A percentile compares a stretch with the other conserved stretches of the same genome.
phyloP scores from a whole-genome alignment of 1,140 invertebrate genomes.

The silkworm (Bombyx mori) region ASM3026992v2 NC_085110.1:7209501-7210000 shows the following conservation, averaged over 20 bases:
- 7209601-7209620: constrained; percentile 46
- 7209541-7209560: too few species aligned
- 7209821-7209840: constrained; percentile 36
- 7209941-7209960: too few species aligned
- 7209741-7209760: constrained; percentile 70
- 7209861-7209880: constrained; percentile 7
- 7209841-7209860: constrained; percentile 36
- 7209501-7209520: too few species aligned
- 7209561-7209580: too few species aligned
- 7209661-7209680: too few species aligned
- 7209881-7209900: too few species aligned
- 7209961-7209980: too few species aligned
- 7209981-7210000: too few species aligned
- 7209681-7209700: constrained; percentile 64
- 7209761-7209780: constrained; percentile 70
- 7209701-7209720: constrained; percentile 60
- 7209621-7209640: constrained; percentile 20
- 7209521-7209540: too few species aligned
- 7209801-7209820: constrained; percentile 54
- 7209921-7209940: too few species aligned
- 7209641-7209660: too few species aligned
- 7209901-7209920: too few species aligned
- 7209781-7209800: constrained; percentile 60
- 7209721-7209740: constrained; percentile 58
- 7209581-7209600: constrained; percentile 28